Base-by-base conservation (phyloP, 2,113 vertebrate genomes). In the Stercorarius parasiticus region DNA sequence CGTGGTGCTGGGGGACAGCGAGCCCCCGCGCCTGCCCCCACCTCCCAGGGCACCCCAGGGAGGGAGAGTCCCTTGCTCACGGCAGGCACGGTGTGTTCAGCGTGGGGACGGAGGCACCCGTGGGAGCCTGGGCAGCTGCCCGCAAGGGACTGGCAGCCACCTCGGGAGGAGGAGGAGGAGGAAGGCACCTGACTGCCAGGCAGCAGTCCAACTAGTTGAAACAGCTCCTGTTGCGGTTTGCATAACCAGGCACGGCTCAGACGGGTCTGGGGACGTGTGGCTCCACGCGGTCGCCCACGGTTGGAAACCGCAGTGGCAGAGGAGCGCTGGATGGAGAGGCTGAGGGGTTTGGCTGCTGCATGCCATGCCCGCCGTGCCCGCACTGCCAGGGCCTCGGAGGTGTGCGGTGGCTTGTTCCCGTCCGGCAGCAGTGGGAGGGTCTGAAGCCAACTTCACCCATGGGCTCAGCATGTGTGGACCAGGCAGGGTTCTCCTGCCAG, bases 161-260 rank as follows among this genome's bases (percentile, higher is more conserved):
- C 72, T 40, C 0, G 6, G 83, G 40, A 94, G 43, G 53, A 77
- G 61, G 86, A 86, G 73, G 82, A 96, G 90, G 92, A 89, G 86
- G 76, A 92, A 90, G 86, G 93, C 93, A 94, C 89, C 96, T 97
- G 91, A 93, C 87, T 61, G 72, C 70, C 66, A 91, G 88, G 95
- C 93, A 90, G 38, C 88, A 34, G 49, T 92, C 95, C 96, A 95
- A 15, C 38, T 82, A 18, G 84, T 76, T 79, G 77, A 87, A 89
- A 82, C 43, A 32, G 88, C 74, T 96, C 72, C 72, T 3, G 0
- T 36, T 62, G 82, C 9, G 29, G 86, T 85, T 94, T 93, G 86
- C 95, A 70, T 69, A 91, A 96, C 42, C 15, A 6, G 42, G 58
- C 25, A 25, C 0, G 2, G 53, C 86, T 55, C 1, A 4, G 50